Conservation (phyloP, 2,888 invertebrate species). For the Fragum whitleyi region DNA sequence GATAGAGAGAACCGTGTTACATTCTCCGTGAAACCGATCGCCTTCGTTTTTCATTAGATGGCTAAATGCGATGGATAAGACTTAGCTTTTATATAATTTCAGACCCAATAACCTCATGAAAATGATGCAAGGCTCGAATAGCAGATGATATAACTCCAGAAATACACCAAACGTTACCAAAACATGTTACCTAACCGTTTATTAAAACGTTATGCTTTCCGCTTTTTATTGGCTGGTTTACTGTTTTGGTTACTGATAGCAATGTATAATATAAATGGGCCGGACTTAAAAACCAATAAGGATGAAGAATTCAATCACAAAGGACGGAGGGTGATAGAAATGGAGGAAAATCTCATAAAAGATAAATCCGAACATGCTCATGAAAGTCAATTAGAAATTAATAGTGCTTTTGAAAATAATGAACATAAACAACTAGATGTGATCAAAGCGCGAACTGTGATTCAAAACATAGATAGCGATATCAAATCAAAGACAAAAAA, state of each 20-base stretch:
- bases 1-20: too few relatives aligned
- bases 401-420: background rate
- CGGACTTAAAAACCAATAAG: background rate
- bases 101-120: background rate
- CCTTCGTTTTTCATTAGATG: too few relatives aligned
- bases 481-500: background rate
- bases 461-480: background rate
- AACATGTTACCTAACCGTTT: constrained; percentile 1
- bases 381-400: background rate
- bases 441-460: background rate
- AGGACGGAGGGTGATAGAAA: constrained; percentile 2
- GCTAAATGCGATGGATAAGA: too few relatives aligned
- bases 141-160: background rate
- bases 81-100: too few relatives aligned
- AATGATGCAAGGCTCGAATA: background rate
- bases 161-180: background rate
- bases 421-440: background rate
- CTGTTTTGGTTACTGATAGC: background rate
- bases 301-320: background rate
- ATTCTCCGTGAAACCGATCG: too few relatives aligned
- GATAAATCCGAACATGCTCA: background rate
- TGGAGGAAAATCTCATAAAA: background rate
- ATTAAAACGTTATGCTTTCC: constrained; percentile 2
- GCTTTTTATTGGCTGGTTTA: background rate
- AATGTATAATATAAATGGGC: background rate